Base-by-base conservation (phyloP, 2,113 vertebrate species). In the Lathamus discolor region DNA sequence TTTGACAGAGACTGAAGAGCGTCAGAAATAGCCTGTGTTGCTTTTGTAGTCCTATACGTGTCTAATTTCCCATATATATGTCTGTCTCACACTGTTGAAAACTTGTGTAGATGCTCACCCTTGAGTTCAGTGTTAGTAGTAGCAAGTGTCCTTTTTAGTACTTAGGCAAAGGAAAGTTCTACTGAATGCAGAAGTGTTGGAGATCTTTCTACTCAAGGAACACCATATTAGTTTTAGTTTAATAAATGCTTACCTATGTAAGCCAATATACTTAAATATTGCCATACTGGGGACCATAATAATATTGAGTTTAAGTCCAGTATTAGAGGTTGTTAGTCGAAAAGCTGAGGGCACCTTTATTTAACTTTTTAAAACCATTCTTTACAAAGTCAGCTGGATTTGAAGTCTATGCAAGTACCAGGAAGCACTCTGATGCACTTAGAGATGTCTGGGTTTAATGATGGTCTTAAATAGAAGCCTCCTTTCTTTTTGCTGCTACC, bases 221-320 rank as follows among this genome's bases (percentile, higher is more conserved):
- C 5, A 25, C 3, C 0, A 0, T 25, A 7, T 2, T 79, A 22
- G 25, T 73, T 92, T 80, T 39, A 49, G 10, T 57, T 76, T 68
- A 61, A 72, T 52, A 77, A 85, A 66, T 33, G 25, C 39, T 83
- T 87, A 57, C 8, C 12, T 3, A 0, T 41, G 5, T 33, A 70
- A 82, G 31, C 13, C 74, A 83, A 62, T 66, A 13, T 22, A 16
- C 83, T 51, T 44, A 37, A 57, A 14, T 80, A n/a, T 27, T 80
- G 31, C 41, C 25, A 9, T 64, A 23, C 27, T 61, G 1, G 11
- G 11, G 19, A 55, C 28, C 7, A 1, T 46, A 70, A 46, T 33
- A n/a, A 68, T 24, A 48, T 16, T 1, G 4, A 92, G 6, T 39
- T 1, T n/a, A 79, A 73, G 44, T 61, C 37, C 13, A 31, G 3